Conservation (phyloP, 2,113 vertebrate species). For the Amblyornis subalaris region DNA sequence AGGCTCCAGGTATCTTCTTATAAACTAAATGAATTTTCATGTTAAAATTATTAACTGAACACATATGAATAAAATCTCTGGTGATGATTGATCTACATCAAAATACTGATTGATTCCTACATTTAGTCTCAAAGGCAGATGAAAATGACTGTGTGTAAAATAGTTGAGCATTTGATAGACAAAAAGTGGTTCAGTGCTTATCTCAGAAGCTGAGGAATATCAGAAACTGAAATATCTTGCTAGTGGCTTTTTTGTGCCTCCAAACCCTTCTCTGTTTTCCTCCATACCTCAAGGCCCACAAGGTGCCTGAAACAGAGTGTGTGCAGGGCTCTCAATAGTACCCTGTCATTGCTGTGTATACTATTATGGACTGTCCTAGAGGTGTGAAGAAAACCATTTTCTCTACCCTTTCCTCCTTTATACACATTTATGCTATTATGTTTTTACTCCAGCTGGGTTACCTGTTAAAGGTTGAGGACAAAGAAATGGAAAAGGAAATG, state of each 20-base stretch:
- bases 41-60: neutral
- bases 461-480: neutral
- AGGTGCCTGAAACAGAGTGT: neutral
- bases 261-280: neutral
- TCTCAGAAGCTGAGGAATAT: neutral
- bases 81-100: neutral
- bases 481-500: neutral
- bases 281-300: neutral
- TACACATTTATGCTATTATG: neutral
- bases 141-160: neutral
- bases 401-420: neutral
- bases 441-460: neutral
- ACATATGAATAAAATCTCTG: neutral
- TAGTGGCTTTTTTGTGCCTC: neutral
- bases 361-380: neutral
- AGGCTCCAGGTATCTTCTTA: neutral
- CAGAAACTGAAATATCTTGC: neutral
- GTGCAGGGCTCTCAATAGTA: neutral
- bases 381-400: rapidly evolving
- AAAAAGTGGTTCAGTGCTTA: neutral
- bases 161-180: neutral
- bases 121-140: neutral
- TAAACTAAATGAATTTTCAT: neutral
- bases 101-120: neutral
- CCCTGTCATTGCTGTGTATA: rapidly evolving